A percentile compares a stretch with the other conserved stretches of the same genome.
phyloP scores from a whole-genome alignment of 2,113 vertebrate species.

The Egretta garzetta region DNA sequence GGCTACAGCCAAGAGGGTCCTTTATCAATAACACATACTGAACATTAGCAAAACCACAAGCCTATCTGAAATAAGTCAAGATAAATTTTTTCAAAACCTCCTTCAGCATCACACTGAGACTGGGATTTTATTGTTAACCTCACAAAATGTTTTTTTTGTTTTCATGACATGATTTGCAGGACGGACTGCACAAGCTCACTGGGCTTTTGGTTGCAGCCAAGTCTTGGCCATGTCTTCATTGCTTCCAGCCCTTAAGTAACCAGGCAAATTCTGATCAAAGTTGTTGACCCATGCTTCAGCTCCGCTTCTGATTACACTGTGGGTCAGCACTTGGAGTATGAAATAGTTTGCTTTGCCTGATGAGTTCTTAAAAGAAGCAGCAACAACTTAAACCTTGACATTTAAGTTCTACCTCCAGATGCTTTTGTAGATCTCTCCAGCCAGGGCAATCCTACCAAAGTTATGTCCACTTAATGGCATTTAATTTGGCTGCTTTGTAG shows the following conservation, averaged over 20 bases:
- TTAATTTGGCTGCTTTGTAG: not conserved
- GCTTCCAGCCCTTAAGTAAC: not conserved
- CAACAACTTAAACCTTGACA: not conserved
- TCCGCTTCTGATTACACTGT: not conserved
- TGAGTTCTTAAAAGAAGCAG: not conserved
- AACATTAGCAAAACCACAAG: not conserved
- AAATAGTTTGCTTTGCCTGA: not conserved
- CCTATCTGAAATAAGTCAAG: conserved; percentile 1
- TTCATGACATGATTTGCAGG: not conserved
- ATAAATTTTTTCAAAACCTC: conserved; percentile 13
- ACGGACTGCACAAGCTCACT: not conserved
- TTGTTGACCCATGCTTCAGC: not conserved
- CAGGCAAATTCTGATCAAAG: not conserved
- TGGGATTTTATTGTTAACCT: not conserved
- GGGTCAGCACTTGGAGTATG: not conserved
- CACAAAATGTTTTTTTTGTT: conserved; percentile 5
- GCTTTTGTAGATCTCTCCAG: not conserved
- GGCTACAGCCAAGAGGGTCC: not conserved
- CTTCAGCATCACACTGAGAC: not conserved
- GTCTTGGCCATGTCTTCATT: not conserved
- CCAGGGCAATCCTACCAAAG: not conserved
- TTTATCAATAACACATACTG: not conserved
- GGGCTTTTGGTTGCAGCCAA: not conserved
- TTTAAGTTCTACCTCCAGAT: not conserved
- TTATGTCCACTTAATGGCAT: not conserved